Base-by-base conservation (phyloP, 1,140 invertebrate species). In the Bombus haemorrhoidalis region DNA sequence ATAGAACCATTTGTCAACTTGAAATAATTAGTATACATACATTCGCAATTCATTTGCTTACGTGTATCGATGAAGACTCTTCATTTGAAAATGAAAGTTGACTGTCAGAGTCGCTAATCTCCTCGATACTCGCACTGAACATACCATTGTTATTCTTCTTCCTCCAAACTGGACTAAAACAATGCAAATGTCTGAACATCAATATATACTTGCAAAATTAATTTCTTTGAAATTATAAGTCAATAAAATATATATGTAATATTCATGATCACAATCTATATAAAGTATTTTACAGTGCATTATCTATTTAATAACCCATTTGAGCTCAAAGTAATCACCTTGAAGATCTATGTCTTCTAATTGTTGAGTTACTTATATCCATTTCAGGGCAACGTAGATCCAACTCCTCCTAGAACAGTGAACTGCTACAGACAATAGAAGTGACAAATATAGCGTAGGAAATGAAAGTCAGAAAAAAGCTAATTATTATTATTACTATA, bases 141-240 rank as follows among this genome's bases (percentile, higher is more conserved):
- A 94, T 91, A 81, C 94, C 94, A 74, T 95, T 95, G 91, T 95
- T 94, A 94, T 89, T 94, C 94, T 94, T 95, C 93, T 94, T 94
- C 92, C 93, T 81, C 95, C 95, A 95, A 88, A 95, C 94, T 94
- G 94, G 94, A 95, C 95, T 95, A 90, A 93, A 95, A 94, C 90
- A 94, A 91, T 89, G 86, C 89, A 89, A 92, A 92, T 86, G 87
- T 91, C 81, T 89, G 75, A 88, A 91, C 72, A 91, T 89, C 85
- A 87, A 87, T 85, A 59, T 68, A 62, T 68, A 89, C 74, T 86
- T 86, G 71, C 15, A 13, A 32, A 76, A 57, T 22, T 1, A 71
- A 69, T 25, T n/a, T 10, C 9, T 37, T 57, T 9, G 8, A 3
- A 57, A 75, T 75, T 34, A 57, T 37, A 37, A 32, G 39, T 62